Base-by-base conservation (phyloP, 2,797 vertebrate genomes). In the Netta rufina region DNA sequence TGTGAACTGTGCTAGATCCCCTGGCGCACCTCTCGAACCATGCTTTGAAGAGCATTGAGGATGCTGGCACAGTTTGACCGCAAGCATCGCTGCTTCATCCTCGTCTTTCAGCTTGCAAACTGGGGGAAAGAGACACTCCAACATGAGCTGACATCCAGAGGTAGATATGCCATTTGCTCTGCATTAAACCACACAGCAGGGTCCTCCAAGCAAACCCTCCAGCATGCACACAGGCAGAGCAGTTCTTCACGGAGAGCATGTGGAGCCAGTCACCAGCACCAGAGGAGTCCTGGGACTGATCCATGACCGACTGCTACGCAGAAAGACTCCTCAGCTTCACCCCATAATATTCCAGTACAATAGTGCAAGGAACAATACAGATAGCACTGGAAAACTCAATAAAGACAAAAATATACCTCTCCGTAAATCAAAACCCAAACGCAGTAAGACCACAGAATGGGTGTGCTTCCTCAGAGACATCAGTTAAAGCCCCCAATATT, bases 321-420 rank as follows among this genome's bases (percentile, higher is more conserved):
- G 43, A 90, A 89, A 76, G 32, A n/a, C 41, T 32, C 18, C 43
- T 76, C 47, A 64, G 13, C 14, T 71, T 73, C 41, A 33, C 8
- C 56, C 45, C 25, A 1, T 21, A 54, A 24, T 12, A 77, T n/a
- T 17, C 13, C 6, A 76, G 36, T 17, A 36, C 60, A 51, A 33
- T 3, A 41, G 6, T 6, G 5, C 41, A 67, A 89, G 43, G 43
- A 91, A 32, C 16, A 66, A 8, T 27, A 3, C 3, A n/a, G 22
- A 25, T 25, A 72, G 16, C 28, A 49, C 4, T 3, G 85, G 22
- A 73, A 67, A 73, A 12, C 4, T 43, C 13, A n/a, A 28, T 24
- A 2, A 54, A 84, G 72, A 38, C 19, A 24, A 54, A 56, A 32
- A 41, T 0, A 28, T 1, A 45, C 3, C 2, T 0, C 38, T 65